Conservation (phyloP, 2,113 vertebrate species). For the Apodemus speciosus region DNA sequence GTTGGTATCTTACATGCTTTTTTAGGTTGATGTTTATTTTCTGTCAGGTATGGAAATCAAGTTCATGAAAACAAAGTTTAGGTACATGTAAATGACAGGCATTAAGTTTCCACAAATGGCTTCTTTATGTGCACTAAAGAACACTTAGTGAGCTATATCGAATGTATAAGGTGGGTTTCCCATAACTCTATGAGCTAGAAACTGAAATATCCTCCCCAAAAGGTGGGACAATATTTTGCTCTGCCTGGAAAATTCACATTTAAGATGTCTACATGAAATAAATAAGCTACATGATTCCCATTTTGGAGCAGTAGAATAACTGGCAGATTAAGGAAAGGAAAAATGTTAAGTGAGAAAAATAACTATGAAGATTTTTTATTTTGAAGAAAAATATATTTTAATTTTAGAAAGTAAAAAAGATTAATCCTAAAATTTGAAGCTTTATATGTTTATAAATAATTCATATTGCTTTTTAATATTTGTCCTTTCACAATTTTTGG, state of each 20-base stretch:
- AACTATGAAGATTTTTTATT: not conserved
- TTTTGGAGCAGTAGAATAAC: not conserved
- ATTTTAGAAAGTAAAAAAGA: conserved; percentile 47
- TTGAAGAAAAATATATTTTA: conserved; percentile 12
- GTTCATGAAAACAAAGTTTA: conserved; percentile 7
- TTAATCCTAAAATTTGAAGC: not conserved
- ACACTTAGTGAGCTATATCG: not conserved
- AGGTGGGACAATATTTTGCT: not conserved
- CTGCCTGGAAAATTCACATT: conserved; percentile 35
- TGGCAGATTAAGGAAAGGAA: conserved; percentile 4
- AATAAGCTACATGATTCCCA: not conserved
- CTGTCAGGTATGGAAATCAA: conserved; percentile 25
- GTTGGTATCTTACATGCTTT: not conserved
- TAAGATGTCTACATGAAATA: conserved; percentile 36
- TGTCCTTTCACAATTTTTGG: not conserved
- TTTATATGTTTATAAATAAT: not conserved
- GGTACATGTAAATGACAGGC: not conserved
- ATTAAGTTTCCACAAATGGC: not conserved
- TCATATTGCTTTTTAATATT: conserved; percentile 16
- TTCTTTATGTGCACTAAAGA: conserved; percentile 24
- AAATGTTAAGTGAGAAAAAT: conserved; percentile 1
- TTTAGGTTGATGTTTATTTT: conserved; percentile 13
- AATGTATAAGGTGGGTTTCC: conserved; percentile 31
- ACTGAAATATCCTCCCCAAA: not conserved
- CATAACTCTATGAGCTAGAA: not conserved